Base-by-base conservation (phyloP, 2,888 invertebrate genomes). In the Pegoplata infirma region DNA sequence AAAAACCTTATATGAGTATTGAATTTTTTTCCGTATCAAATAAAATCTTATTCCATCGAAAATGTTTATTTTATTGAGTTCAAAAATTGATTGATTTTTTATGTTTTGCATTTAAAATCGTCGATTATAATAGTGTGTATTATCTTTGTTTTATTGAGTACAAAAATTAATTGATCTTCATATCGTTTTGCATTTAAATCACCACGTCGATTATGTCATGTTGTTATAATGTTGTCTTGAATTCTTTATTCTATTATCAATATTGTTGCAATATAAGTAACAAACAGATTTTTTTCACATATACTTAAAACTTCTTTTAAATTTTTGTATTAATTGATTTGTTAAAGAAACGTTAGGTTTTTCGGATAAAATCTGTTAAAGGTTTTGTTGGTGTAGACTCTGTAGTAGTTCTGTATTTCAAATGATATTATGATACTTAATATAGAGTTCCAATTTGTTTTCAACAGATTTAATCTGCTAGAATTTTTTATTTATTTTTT, bases 401-500 rank as follows among this genome's bases (percentile, higher is more conserved):
- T n/a, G n/a, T n/a, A n/a, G n/a, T n/a, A n/a, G 6, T 25, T 59
- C 23, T 63, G 46, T 61, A 14, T 49, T 28, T 53, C 25, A 44
- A 59, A 61, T 61, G 2, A 8, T 59, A 46, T 16, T 17, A 14
- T 58, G n/a, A 58, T 40, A 40, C 2, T 21, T 14, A 14, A 32
- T 21, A n/a, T 40, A 21, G 19, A 14, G 7, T 67, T 67, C 46
- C 23, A 67, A 63, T 58, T 36, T 63, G 16, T 68, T 53, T 59
- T 61, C 8, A 63, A 44, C 71, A 72, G 71, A 79, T 75, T 79
- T 21, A 32, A 79, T 75, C 67, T 51, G 71, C 8, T 8, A 14
- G n/a, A n/a, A 56, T 61, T 53, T 74, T 61, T 71, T 53, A 55
- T 74, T 47, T 78, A 55, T 55, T 68, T 49, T 55, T 17, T 46